Conservation (phyloP, 2,888 invertebrate genomes). For the Yponomeuta plumbellus region DNA sequence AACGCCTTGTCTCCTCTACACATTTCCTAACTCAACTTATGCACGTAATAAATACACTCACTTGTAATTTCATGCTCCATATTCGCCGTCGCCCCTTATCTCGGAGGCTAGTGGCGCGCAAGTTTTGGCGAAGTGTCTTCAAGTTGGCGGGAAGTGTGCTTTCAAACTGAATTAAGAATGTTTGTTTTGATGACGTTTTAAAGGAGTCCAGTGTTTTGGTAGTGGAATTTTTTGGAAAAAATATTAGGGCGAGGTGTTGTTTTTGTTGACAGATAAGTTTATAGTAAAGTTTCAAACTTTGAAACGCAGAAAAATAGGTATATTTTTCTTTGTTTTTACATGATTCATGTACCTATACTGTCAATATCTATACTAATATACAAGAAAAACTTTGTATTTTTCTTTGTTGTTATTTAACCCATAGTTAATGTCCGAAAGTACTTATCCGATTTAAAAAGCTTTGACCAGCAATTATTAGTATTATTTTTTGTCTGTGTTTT, state of each 20-base stretch:
- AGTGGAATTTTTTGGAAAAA: neutral
- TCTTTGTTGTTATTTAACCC: too few relatives aligned
- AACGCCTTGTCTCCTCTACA: constrained; percentile 15
- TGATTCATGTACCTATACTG: too few relatives aligned
- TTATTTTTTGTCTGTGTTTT: too few relatives aligned
- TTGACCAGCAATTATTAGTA: too few relatives aligned
- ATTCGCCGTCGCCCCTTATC: constrained; percentile 1
- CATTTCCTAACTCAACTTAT: constrained; percentile 16
- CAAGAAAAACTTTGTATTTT: too few relatives aligned
- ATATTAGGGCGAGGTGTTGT: neutral
- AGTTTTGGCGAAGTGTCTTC: neutral
- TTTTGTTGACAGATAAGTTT: neutral
- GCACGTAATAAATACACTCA: constrained; percentile 15
- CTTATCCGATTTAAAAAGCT: too few relatives aligned
- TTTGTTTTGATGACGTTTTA: neutral
- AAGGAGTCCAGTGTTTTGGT: neutral
- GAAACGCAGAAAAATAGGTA: too few relatives aligned
- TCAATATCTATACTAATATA: too few relatives aligned
- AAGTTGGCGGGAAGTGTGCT: neutral
- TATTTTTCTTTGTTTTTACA: too few relatives aligned
- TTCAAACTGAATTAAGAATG: neutral
- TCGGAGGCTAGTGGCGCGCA: neutral
- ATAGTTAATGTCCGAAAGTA: too few relatives aligned
- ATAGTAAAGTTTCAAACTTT: too few relatives aligned
- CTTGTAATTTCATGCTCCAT: constrained; percentile 16